These are phyloP conservation scores for Oreochromis niloticus DNA, from an alignment of 2,113 vertebrate species.

Conservation along the genomic window DNA sequence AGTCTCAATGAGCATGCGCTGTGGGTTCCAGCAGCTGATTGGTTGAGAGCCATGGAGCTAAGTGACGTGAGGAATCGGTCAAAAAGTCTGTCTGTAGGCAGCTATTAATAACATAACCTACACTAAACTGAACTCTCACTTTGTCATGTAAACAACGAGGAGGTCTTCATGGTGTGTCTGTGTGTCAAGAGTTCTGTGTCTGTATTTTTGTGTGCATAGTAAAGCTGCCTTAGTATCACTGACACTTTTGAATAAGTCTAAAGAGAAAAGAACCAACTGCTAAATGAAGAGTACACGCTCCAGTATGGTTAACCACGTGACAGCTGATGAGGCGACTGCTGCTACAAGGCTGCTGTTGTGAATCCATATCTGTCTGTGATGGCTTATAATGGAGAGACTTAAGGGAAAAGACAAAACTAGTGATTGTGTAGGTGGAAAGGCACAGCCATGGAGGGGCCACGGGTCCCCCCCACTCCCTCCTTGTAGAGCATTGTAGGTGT, in stretches of 20 bases:
- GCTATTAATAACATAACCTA: conserved; percentile 39
- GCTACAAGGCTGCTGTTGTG: neutral
- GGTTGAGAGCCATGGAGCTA: conserved; percentile 3
- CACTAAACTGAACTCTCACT: neutral
- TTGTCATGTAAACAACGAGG: neutral
- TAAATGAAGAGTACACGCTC: neutral
- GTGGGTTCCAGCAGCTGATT: neutral
- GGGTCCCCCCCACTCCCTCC: neutral
- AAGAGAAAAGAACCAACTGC: neutral
- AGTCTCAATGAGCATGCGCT: conserved; percentile 25
- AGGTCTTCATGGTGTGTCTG: neutral
- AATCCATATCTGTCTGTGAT: neutral
- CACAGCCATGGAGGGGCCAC: neutral
- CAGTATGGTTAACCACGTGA: neutral
- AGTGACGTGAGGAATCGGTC: conserved; percentile 8
- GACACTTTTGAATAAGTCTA: neutral
- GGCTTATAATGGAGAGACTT: neutral
- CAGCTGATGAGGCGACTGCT: neutral
- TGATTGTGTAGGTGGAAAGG: neutral
- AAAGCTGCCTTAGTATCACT: neutral
- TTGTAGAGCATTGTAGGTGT: neutral
- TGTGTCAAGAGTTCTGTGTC: neutral
- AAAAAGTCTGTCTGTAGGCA: neutral
- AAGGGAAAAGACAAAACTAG: neutral
- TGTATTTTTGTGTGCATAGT: neutral